Evolutionary conservation across 2,888 invertebrate genomes (phyloP).

Genomic region (Anodontia alba): DNA sequence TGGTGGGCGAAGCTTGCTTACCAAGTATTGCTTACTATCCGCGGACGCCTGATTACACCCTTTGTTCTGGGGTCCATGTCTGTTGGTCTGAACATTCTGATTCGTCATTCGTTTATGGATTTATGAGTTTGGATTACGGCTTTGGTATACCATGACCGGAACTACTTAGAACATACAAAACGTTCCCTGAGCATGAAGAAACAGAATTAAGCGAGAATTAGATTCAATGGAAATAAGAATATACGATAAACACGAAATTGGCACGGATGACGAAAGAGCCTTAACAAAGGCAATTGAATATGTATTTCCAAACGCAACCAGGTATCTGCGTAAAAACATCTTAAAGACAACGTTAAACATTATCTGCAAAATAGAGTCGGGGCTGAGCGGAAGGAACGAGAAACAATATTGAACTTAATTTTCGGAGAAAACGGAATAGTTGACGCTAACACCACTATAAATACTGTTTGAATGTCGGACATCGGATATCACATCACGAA

Average conservation of each 20-base stretch:
- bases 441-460: conserved; percentile 24
- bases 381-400: neutral
- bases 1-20: too few relatives aligned
- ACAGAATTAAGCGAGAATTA: neutral
- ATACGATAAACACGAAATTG: neutral
- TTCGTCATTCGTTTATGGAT: too few relatives aligned
- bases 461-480: conserved; percentile 5
- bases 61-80: too few relatives aligned
- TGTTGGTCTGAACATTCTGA: too few relatives aligned
- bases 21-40: too few relatives aligned
- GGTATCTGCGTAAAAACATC: conserved; percentile 12
- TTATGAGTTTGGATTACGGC: too few relatives aligned
- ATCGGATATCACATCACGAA: too few relatives aligned
- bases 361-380: conserved; percentile 27
- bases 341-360: conserved; percentile 12
- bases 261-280: neutral
- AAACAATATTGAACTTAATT: neutral
- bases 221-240: neutral
- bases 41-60: too few relatives aligned
- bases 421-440: conserved; percentile 15
- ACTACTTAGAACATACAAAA: conserved; percentile 4
- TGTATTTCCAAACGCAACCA: neutral
- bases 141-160: too few relatives aligned
- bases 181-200: neutral
- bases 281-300: conserved; percentile 5